Evolutionary conservation across 1,140 invertebrate genomes (phyloP).

Genomic region (Neodiprion fabricii): DNA sequence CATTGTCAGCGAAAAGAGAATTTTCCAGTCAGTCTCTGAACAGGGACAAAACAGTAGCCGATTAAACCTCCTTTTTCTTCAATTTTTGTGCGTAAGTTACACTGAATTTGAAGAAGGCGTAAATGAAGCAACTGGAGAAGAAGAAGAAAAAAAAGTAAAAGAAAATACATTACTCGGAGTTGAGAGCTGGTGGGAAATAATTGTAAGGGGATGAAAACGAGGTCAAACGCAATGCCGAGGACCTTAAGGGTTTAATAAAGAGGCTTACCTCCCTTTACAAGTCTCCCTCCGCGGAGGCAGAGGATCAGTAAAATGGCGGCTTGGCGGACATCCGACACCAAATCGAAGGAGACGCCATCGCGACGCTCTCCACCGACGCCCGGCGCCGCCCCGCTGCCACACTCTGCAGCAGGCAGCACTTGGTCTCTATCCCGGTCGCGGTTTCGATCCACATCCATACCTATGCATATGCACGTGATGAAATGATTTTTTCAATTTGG

Average conservation of each 20-base stretch:
- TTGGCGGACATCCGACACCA: conserved; percentile 56
- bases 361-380: conserved; percentile 33
- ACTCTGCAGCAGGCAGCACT: conserved; percentile 3
- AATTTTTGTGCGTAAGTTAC: too few relatives aligned
- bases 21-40: too few relatives aligned
- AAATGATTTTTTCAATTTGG: not conserved
- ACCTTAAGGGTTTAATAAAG: conserved; percentile 44
- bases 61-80: too few relatives aligned
- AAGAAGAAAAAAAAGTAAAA: not conserved
- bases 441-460: not conserved
- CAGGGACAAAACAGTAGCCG: too few relatives aligned
- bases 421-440: conserved; percentile 29
- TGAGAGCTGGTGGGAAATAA: not conserved
- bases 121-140: not conserved
- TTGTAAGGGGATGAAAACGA: not conserved
- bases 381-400: conserved; percentile 57
- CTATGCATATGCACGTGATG: not conserved
- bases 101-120: not conserved
- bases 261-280: conserved; percentile 16
- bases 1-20: too few relatives aligned
- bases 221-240: not conserved
- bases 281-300: not conserved
- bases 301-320: conserved; percentile 55
- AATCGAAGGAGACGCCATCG: conserved; percentile 64
- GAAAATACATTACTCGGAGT: too few relatives aligned